Conservation (phyloP, 2,888 invertebrate genomes). For the Metacarcinus magister region DNA sequence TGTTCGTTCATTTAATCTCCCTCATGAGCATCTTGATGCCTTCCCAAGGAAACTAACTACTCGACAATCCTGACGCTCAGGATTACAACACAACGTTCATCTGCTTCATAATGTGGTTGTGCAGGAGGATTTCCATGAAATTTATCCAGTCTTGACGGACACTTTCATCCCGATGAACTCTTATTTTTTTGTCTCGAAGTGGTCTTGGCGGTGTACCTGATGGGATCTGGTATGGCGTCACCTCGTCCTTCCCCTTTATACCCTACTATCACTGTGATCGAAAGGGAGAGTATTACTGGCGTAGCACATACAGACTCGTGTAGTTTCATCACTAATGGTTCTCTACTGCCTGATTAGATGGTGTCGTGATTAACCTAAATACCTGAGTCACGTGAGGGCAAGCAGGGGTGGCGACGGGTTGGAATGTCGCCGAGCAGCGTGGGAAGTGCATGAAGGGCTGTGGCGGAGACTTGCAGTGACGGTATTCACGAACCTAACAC, state of each 20-base stretch:
- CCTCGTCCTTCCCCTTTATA: neutral
- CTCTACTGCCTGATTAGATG: neutral
- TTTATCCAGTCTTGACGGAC: neutral
- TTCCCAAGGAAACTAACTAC: neutral
- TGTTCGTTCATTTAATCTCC: neutral
- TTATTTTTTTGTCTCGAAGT: too few species aligned
- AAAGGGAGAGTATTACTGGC: neutral
- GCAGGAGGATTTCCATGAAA: neutral
- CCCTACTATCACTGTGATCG: neutral
- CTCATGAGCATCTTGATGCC: neutral
- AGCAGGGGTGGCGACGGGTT: neutral
- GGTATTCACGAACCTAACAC: too few species aligned
- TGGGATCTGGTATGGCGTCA: neutral
- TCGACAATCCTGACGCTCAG: neutral
- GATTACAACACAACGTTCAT: neutral
- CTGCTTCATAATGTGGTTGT: neutral
- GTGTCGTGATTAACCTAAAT: conserved; percentile 1
- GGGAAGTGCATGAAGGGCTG: neutral
- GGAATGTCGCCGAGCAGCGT: neutral
- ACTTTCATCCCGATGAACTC: neutral
- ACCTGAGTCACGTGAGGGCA: conserved; percentile 1
- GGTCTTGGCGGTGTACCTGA: neutral
- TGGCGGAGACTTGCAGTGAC: neutral
- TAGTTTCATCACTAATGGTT: neutral
- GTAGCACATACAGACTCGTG: neutral